phyloP scores from a whole-genome alignment of 2,888 invertebrate genomes.

The Axea sp. region DNA sequence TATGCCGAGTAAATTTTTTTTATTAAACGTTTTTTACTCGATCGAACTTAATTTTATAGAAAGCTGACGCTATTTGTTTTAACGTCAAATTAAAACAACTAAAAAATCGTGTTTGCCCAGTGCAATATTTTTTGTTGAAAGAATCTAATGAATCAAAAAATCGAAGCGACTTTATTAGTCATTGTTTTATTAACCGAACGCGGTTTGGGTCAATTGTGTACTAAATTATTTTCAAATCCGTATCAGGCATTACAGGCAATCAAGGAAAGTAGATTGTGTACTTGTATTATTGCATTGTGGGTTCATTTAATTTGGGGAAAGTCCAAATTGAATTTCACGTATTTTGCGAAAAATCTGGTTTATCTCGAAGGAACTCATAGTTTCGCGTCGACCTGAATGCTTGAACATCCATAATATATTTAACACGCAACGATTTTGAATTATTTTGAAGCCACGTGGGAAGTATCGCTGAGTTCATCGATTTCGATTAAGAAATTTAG shows the following conservation, averaged over 20 bases:
- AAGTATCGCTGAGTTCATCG: constrained; percentile 1
- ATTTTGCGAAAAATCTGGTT: constrained; percentile 64
- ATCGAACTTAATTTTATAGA: too few species aligned
- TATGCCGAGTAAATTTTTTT: too few species aligned
- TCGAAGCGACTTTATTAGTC: too few species aligned
- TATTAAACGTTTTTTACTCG: too few species aligned
- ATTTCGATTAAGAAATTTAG: constrained; percentile 5
- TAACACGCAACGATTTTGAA: constrained; percentile 27
- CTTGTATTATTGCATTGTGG: constrained; percentile 47
- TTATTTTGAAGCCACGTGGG: too few species aligned
- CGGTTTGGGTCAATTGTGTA: too few species aligned
- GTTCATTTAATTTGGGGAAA: constrained; percentile 66
- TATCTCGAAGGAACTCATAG: constrained; percentile 45
- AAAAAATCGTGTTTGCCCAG: too few species aligned
- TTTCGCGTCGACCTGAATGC: constrained; percentile 38
- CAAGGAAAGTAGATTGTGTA: constrained; percentile 31
- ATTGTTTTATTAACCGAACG: too few species aligned
- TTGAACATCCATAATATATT: constrained; percentile 23
- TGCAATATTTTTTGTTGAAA: too few species aligned
- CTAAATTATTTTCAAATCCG: constrained; percentile 50
- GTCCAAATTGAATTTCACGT: constrained; percentile 69
- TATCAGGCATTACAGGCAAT: constrained; percentile 47
- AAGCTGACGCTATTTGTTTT: too few species aligned
- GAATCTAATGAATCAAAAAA: too few species aligned
- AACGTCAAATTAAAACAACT: too few species aligned